Evolutionary conservation across 2,113 vertebrate genomes (phyloP), one percentile per base, ranked within the genome.

Genomic region (Prochilodus magdalenae): DNA sequence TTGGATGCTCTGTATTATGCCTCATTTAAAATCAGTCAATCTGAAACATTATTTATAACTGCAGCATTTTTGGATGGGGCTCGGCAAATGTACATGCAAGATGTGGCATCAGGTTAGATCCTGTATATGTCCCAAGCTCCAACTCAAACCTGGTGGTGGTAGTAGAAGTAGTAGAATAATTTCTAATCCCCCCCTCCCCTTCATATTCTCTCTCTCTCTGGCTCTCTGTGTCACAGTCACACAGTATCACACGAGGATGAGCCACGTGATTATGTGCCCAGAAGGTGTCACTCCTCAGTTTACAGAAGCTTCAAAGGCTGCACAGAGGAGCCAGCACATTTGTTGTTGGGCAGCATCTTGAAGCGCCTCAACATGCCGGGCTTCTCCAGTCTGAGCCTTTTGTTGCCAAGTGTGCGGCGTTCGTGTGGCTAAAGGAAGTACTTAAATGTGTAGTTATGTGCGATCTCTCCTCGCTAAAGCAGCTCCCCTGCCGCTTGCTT

Each of bases 361-460:
- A 75, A 69, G 70, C 71, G 75, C 30, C 65, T 49, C 36, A 53
- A 44, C 77, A 49, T 59, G 73, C 73, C 33, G 75, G 69, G 20
- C 67, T 47, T 80, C 65, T 73, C 59, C 77, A 73, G 73, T 26
- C 69, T 65, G 53, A 73, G 73, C 62, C 73, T 81, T 81, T 81
- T 83, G 85, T 83, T 86, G 85, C 82, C 78, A 80, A 86, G 81
- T 60, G 78, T 70, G 57, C 57, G 26, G 73, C 69, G 16, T 36
- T 74, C 62, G 40, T 78, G 73, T 83, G 69, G 74, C 74, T 76
- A 40, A 86, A 86, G 84, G 84, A 86, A 84, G 82, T 73, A 86
- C 85, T 86, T 81, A 83, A 77, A 81, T 59, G 73, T 83, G 78
- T 81, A 81, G 77, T 86, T 83, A 74, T 84, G 78, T 86, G 85